A percentile compares a stretch with the other conserved stretches of the same genome.
Evolutionary conservation across 2,888 invertebrate species (phyloP).

Genomic region (Eupithecia subfuscata): DNA sequence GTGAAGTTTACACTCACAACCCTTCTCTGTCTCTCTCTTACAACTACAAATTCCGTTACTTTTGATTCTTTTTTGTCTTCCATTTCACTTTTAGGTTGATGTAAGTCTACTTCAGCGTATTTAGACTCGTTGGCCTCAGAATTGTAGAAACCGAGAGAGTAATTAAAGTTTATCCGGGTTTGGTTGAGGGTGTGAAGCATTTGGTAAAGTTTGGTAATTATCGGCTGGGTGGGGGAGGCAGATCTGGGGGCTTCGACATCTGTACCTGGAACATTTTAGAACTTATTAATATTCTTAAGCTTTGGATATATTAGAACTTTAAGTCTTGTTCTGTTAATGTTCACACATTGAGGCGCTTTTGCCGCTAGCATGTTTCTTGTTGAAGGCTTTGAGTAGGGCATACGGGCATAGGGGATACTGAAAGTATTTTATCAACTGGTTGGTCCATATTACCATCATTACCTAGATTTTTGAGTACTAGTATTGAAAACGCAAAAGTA

Average conservation of each 20-base stretch:
- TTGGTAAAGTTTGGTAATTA: conserved; percentile 75
- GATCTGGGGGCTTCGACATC: conserved; percentile 68
- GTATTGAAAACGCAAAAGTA: neutral
- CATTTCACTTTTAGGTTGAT: neutral
- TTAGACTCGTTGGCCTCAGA: neutral
- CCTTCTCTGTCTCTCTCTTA: conserved; percentile 63
- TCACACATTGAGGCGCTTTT: neutral
- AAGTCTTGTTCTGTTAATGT: neutral
- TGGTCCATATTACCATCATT: neutral
- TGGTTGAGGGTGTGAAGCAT: conserved; percentile 71
- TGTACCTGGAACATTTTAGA: conserved; percentile 59
- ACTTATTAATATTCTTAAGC: neutral
- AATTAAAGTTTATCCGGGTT: conserved; percentile 61
- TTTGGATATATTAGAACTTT: neutral
- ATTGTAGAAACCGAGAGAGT: conserved; percentile 58
- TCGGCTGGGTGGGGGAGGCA: conserved; percentile 63
- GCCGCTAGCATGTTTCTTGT: neutral
- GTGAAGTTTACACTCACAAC: conserved; percentile 61
- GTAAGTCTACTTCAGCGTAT: neutral
- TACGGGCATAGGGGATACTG: neutral
- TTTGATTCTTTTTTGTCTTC: neutral
- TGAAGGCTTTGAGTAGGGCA: neutral
- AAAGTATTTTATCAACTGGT: too few relatives aligned
- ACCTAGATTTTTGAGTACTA: neutral
- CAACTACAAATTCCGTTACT: conserved; percentile 33